These are phyloP conservation scores for Morone chrysops DNA, from an alignment of 2,113 vertebrate genomes.

Conservation along the genomic window DNA sequence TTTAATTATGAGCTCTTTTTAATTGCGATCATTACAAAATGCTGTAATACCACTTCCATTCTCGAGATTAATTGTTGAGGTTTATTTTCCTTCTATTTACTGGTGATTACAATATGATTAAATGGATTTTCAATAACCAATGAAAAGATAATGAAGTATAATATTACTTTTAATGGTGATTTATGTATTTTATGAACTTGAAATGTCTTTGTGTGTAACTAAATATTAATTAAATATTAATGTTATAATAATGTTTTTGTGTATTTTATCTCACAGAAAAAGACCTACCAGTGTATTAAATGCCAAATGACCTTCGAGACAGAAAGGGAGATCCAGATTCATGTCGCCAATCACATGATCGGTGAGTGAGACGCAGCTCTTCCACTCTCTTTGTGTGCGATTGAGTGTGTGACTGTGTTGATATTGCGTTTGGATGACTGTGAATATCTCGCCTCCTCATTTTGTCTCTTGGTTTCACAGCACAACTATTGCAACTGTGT, in stretches of 20 bases:
- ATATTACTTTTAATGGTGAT: no score
- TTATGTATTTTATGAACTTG: no score
- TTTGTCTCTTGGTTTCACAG: slow-evolving; percentile 16
- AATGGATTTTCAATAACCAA: background rate
- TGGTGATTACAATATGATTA: background rate
- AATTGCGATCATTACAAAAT: background rate
- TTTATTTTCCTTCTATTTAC: background rate
- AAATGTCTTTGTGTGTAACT: background rate
- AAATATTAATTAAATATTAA: background rate
- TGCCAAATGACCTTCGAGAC: slow-evolving; percentile 99
- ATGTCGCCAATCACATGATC: slow-evolving; percentile 99
- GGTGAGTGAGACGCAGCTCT: slow-evolving; percentile 86
- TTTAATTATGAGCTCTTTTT: background rate
- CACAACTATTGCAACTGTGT: slow-evolving; percentile 17
- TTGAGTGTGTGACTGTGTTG: slow-evolving; percentile 8
- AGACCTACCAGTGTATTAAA: slow-evolving; percentile 99
- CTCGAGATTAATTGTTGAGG: background rate
- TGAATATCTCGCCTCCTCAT: slow-evolving; percentile 11
- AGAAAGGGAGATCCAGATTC: slow-evolving; percentile 98
- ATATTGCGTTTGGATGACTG: background rate
- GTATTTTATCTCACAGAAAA: slow-evolving; percentile 87
- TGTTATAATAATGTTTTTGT: background rate
- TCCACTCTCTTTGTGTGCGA: slow-evolving; percentile 6
- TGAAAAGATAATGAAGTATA: background rate
- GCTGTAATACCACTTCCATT: background rate